Conservation (phyloP, 92 coral and sea anemone genomes). For the Montipora capitata region DNA sequence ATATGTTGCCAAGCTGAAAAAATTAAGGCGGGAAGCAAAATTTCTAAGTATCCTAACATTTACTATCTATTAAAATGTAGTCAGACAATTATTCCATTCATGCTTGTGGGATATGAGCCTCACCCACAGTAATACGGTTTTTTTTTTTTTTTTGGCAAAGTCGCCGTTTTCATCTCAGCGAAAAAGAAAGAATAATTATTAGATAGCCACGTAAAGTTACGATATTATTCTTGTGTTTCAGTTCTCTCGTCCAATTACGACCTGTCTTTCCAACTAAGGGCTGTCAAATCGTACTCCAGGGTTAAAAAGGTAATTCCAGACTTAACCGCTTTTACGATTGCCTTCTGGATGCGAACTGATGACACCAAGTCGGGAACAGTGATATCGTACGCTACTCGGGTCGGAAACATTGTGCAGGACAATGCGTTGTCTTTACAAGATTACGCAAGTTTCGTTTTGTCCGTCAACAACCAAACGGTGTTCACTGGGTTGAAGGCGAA, state of each 20-base stretch:
- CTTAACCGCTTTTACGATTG: slow-evolving; percentile 68
- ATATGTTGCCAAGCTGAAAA: too few species aligned
- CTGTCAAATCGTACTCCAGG: slow-evolving; percentile 58
- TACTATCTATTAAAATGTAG: too few species aligned
- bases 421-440: slow-evolving; percentile 88
- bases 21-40: too few species aligned
- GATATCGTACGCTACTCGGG: slow-evolving; percentile 77
- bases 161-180: too few species aligned
- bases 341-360: slow-evolving; percentile 85
- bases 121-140: too few species aligned
- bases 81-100: too few species aligned
- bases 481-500: slow-evolving; percentile 65
- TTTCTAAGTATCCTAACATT: too few species aligned
- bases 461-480: slow-evolving; percentile 79
- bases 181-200: too few species aligned
- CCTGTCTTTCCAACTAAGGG: slow-evolving; percentile 75
- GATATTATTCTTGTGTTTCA: slow-evolving; percentile 9
- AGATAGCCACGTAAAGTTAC: too few species aligned
- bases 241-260: slow-evolving; percentile 85
- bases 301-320: slow-evolving; percentile 75
- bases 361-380: slow-evolving; percentile 83
- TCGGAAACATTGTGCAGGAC: slow-evolving; percentile 75
- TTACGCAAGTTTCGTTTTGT: slow-evolving; percentile 72
- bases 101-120: too few species aligned
- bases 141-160: too few species aligned